Conservation (phyloP, 2,797 vertebrate genomes). For the Cercopithecus petaurista region DNA sequence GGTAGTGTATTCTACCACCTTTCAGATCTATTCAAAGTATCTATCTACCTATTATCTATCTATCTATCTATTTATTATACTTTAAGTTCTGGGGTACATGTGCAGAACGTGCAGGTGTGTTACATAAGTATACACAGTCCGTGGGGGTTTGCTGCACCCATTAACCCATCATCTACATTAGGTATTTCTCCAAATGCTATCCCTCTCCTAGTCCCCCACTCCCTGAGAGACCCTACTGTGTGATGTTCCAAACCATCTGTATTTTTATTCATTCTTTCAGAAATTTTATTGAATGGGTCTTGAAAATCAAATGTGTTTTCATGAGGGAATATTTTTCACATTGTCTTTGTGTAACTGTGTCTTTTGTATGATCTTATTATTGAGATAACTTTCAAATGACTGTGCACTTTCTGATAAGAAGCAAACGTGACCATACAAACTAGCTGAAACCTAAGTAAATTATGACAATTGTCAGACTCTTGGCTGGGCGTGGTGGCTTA, state of each 20-base stretch:
- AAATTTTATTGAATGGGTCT: background rate
- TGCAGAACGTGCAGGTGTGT: too few relatives aligned
- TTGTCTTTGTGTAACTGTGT: background rate
- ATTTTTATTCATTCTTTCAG: background rate
- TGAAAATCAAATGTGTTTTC: background rate
- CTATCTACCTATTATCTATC: background rate
- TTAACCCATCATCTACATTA: too few relatives aligned
- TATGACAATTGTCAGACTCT: background rate
- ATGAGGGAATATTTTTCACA: background rate
- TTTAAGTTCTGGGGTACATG: too few relatives aligned
- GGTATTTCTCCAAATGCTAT: too few relatives aligned
- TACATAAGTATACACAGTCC: too few relatives aligned
- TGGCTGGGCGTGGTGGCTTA: too few relatives aligned
- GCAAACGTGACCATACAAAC: background rate
- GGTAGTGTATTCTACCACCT: background rate
- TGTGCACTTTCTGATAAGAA: background rate
- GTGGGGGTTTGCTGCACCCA: too few relatives aligned
- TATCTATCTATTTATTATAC: too few relatives aligned
- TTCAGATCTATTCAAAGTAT: background rate
- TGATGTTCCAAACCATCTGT: background rate
- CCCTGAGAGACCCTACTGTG: too few relatives aligned
- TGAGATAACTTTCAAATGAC: background rate
- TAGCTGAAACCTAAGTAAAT: background rate
- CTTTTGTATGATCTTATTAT: background rate
- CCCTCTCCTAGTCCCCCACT: too few relatives aligned